Evolutionary conservation across 2,113 vertebrate species (phyloP).

Genomic region (Oncorhynchus masou): DNA sequence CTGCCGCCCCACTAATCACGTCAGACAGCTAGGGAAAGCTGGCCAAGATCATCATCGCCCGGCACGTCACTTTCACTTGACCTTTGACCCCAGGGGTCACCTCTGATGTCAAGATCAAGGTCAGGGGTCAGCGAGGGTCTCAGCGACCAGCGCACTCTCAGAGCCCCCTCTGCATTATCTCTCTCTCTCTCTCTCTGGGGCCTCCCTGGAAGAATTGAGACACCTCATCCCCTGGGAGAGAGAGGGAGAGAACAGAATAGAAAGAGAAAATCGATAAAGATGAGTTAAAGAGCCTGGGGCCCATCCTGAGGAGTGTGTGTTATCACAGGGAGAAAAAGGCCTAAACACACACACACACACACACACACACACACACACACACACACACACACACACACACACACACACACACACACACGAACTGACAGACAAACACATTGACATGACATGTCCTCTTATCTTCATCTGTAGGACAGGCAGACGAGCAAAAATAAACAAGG

Average conservation of each 20-base stretch:
- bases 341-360: background rate
- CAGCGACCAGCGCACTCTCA: conserved; percentile 46
- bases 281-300: conserved; percentile 69
- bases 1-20: conserved; percentile 57
- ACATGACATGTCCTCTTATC: background rate
- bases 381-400: background rate
- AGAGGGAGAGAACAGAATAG: conserved; percentile 33
- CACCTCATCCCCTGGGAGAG: conserved; percentile 64
- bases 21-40: conserved; percentile 68
- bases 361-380: too few species aligned
- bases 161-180: conserved; percentile 1
- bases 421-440: conserved; percentile 41
- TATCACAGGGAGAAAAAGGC: conserved; percentile 51
- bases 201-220: conserved; percentile 63
- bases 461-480: background rate
- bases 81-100: conserved; percentile 66
- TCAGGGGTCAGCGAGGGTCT: conserved; percentile 69
- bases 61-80: conserved; percentile 74
- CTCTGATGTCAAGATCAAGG: conserved; percentile 70
- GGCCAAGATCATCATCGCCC: conserved; percentile 70
- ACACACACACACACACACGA: background rate
- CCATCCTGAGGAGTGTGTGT: too few species aligned
- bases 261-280: conserved; percentile 72
- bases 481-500: background rate
- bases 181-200: conserved; percentile 1